Percentiles rank a stretch among this genome's conserved stretches.
These are phyloP conservation scores for Andrena marginata DNA, from an alignment of 2,888 invertebrate species.

Conservation along the genomic window DNA sequence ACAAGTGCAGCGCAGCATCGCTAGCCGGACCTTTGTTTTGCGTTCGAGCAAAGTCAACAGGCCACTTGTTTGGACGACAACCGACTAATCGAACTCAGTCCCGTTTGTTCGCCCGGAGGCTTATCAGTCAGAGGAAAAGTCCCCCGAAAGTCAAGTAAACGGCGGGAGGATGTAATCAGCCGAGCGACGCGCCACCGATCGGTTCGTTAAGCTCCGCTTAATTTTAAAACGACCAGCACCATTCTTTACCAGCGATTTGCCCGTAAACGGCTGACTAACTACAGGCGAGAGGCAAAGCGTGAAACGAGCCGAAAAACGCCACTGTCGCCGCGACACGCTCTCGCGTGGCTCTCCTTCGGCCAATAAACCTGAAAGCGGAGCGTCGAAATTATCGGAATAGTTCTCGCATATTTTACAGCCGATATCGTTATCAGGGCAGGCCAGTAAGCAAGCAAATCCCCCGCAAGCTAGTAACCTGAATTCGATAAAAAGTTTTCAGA, in stretches of 20 bases:
- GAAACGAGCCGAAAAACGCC: slow-evolving; percentile 42
- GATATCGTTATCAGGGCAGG: slow-evolving; percentile 32
- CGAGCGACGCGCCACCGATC: slow-evolving; percentile 44
- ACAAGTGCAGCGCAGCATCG: neutral
- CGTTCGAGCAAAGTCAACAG: slow-evolving; percentile 1
- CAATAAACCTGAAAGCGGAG: slow-evolving; percentile 8
- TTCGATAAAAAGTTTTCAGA: slow-evolving; percentile 12
- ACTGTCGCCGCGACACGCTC: neutral
- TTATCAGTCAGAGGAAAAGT: slow-evolving; percentile 42
- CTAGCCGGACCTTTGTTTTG: slow-evolving; percentile 8
- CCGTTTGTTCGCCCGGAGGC: slow-evolving; percentile 8
- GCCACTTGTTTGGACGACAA: neutral
- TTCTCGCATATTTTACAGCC: slow-evolving; percentile 30
- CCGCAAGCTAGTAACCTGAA: slow-evolving; percentile 8
- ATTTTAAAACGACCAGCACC: slow-evolving; percentile 55
- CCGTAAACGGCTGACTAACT: slow-evolving; percentile 32
- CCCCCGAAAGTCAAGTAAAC: slow-evolving; percentile 43
- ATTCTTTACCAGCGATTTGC: slow-evolving; percentile 64
- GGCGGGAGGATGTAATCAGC: slow-evolving; percentile 48
- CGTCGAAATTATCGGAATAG: slow-evolving; percentile 46
- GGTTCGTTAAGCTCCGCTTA: slow-evolving; percentile 63
- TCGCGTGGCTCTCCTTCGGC: neutral
- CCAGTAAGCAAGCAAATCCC: slow-evolving; percentile 24
- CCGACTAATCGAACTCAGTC: slow-evolving; percentile 15
- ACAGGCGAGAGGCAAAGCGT: slow-evolving; percentile 35